phyloP scores from a whole-genome alignment of 2,888 invertebrate genomes.

The Drosophila emarginata region DNA sequence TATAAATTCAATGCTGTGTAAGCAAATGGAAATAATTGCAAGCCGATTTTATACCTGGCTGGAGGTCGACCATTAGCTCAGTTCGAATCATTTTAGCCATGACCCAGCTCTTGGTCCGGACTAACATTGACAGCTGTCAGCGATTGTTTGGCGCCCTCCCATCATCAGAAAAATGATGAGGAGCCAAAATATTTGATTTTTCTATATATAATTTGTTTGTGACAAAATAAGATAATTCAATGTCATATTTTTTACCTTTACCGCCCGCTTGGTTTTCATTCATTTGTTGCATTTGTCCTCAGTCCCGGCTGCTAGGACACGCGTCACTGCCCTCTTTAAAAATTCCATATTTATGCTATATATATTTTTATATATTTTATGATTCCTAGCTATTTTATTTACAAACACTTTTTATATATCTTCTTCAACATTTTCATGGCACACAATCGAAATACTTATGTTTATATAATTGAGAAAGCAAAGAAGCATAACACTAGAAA shows the following conservation, averaged over 20 bases:
- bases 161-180: not conserved
- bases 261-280: constrained; percentile 71
- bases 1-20: not conserved
- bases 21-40: not conserved
- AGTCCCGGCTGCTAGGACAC: constrained; percentile 11
- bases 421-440: constrained; percentile 61
- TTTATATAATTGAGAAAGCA: constrained; percentile 77
- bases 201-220: constrained; percentile 19
- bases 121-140: constrained; percentile 58
- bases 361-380: constrained; percentile 57
- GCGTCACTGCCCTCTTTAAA: constrained; percentile 26
- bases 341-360: constrained; percentile 44
- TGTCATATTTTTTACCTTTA: constrained; percentile 57
- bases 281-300: constrained; percentile 65
- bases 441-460: constrained; percentile 70
- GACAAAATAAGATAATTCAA: constrained; percentile 70
- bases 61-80: constrained; percentile 12
- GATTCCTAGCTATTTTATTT: constrained; percentile 29
- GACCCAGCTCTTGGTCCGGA: not conserved
- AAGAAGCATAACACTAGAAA: constrained; percentile 51
- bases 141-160: constrained; percentile 44
- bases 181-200: constrained; percentile 7
- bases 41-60: not conserved
- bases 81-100: not conserved
- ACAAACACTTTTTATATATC: constrained; percentile 25